Base-by-base conservation (phyloP, 2,888 invertebrate genomes). In the Hylaea fasciaria region DNA sequence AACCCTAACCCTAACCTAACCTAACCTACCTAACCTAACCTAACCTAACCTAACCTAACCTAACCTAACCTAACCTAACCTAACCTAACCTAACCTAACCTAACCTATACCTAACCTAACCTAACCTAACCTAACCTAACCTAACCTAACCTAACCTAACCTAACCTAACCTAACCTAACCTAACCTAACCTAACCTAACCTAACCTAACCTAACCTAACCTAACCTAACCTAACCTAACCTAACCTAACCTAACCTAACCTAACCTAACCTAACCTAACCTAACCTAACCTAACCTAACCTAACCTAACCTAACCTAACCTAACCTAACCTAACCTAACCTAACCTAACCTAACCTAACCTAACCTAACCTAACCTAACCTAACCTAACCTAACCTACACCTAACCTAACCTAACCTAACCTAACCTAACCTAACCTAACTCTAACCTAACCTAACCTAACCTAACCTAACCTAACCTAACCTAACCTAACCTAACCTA, bases 291-390 rank as follows among this genome's bases (percentile, higher is more conserved):
- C 35, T 35, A 35, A 35, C 35, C 35, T 35, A 35, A 35, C 35
- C 35, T 35, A 35, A 35, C 64, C 64, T 62, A 64, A 65, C 68
- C 53, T 53, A 62, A 68, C 59, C 65, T 65, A 60, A 68, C 65
- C 35, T 35, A 35, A 35, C 35, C 35, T 35, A 35, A 35, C 35
- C 35, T 35, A 35, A 35, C 35, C 35, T 35, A 35, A 35, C 35
- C 35, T 35, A 35, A 35, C 35, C 35, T 35, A 35, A 35, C 35
- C 35, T 35, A 35, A 35, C 35, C 35, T 35, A 35, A 35, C 35
- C 35, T 35, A 35, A 35, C 35, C 35, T 35, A 35, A 35, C 35
- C 35, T 35, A 35, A 35, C 35, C 35, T 35, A 35, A 35, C 35
- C 35, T 35, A 35, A 35, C 35, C 35, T 35, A 35, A 35, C 35